Evolutionary conservation across 2,888 invertebrate genomes (phyloP).

Genomic region (Idaea biselata): DNA sequence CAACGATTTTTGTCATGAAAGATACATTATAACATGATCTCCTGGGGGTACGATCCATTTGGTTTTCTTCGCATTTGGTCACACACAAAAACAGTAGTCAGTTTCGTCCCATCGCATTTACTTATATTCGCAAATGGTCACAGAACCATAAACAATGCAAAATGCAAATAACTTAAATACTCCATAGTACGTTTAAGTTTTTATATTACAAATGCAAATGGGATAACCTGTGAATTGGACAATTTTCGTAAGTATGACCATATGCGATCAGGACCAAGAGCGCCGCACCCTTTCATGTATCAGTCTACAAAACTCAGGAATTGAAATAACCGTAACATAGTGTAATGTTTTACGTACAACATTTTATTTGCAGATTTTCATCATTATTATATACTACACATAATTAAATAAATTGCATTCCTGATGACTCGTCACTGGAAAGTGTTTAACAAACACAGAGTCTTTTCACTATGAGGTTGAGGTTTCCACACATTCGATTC

Average conservation of each 20-base stretch:
- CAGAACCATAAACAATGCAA: too few relatives aligned
- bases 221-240: too few relatives aligned
- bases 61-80: too few relatives aligned
- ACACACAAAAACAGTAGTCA: too few relatives aligned
- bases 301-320: conserved; percentile 74
- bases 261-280: too few relatives aligned
- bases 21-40: conserved; percentile 58
- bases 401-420: conserved; percentile 80
- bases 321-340: conserved; percentile 69
- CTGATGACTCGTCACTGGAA: conserved; percentile 68
- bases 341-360: conserved; percentile 69
- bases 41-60: too few relatives aligned
- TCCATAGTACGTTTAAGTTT: too few relatives aligned
- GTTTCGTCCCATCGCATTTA: too few relatives aligned
- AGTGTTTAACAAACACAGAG: conserved; percentile 73
- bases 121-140: too few relatives aligned
- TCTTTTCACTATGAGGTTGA: conserved; percentile 78
- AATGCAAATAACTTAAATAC: too few relatives aligned
- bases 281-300: conserved; percentile 32
- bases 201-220: too few relatives aligned
- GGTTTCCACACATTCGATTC: conserved; percentile 77
- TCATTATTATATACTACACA: conserved; percentile 68
- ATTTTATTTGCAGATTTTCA: conserved; percentile 75
- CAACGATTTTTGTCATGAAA: conserved; percentile 45
- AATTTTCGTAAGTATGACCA: too few relatives aligned